These are phyloP conservation scores for Circaetus gallicus DNA, from an alignment of 2,113 vertebrate genomes.

Conservation along the genomic window DNA sequence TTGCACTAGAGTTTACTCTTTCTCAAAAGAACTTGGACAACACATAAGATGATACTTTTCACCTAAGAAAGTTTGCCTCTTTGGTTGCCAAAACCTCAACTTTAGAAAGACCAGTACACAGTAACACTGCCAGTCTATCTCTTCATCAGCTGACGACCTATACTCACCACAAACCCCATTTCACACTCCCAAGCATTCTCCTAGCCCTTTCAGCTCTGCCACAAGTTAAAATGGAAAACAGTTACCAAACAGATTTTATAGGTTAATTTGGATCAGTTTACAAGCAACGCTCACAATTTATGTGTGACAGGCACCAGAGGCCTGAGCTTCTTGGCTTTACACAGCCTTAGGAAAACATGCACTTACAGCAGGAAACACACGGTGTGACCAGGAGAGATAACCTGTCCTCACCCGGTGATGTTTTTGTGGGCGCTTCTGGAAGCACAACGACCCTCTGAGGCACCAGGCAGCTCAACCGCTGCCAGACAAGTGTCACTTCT, in stretches of 20 bases:
- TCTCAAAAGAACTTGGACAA: neutral
- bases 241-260: neutral
- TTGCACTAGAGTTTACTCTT: neutral
- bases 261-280: neutral
- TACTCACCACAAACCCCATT: neutral
- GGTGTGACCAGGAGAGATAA: fast-evolving
- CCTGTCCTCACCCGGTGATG: fast-evolving
- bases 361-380: fast-evolving
- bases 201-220: neutral
- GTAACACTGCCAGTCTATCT: neutral
- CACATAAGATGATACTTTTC: fast-evolving
- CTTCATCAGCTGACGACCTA: neutral
- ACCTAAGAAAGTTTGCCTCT: neutral
- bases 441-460: neutral
- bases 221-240: neutral
- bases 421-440: neutral
- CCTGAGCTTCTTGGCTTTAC: neutral
- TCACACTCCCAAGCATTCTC: neutral
- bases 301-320: neutral
- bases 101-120: neutral
- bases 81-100: neutral
- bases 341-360: fast-evolving
- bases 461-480: neutral
- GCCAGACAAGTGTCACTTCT: fast-evolving
- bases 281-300: neutral